Evolutionary conservation across 2,888 invertebrate genomes (phyloP), one percentile per base, ranked within the genome.

Genomic region (Drepana falcataria): DNA sequence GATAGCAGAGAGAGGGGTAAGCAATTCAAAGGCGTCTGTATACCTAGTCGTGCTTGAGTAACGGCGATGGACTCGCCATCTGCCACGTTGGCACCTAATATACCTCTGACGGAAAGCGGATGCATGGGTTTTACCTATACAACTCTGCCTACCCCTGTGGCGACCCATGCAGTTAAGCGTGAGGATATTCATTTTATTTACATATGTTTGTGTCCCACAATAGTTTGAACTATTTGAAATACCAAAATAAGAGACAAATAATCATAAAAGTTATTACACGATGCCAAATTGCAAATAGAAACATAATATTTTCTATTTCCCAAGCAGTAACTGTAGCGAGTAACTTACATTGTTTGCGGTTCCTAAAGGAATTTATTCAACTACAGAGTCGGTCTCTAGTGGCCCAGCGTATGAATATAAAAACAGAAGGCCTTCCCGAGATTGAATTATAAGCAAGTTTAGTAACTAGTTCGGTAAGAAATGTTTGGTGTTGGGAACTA

Each of bases 361-460:
- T 41, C 49, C 41, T 3, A 6, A 6, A 51, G 51, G 51, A 51
- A 51, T 51, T 40, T 51, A 51, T 51, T 41, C 40, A 51, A 51
- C 51, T 41, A 51, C 51, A 51, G 49, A 21, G 40, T 7, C 51
- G 51, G 51, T 34, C 51, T 40, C 51, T 51, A 9, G 51, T 34
- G 51, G 51, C 34, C 40, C 40, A 51, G 40, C 51, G 51, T 51
- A 51, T 51, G 51, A 51, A 51, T 51, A 51, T 51, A 51, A 51
- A 51, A 51, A 51, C 51, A 51, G 40, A 40, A 40, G 41, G 51
- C 51, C 7, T 40, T 33, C 34, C 40, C 51, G 7, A 51, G 51
- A 51, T 51, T 51, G 40, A 51, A 51, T 51, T 41, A 51, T 40
- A 5, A 41, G 41, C 34, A 40, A 40, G 40, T 51, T 37, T 34